Percentiles rank a stretch among this genome's conserved stretches.
Conservation (phyloP, 92 coral and sea anemone genomes). For the Pocillopora meandrina region DNA sequence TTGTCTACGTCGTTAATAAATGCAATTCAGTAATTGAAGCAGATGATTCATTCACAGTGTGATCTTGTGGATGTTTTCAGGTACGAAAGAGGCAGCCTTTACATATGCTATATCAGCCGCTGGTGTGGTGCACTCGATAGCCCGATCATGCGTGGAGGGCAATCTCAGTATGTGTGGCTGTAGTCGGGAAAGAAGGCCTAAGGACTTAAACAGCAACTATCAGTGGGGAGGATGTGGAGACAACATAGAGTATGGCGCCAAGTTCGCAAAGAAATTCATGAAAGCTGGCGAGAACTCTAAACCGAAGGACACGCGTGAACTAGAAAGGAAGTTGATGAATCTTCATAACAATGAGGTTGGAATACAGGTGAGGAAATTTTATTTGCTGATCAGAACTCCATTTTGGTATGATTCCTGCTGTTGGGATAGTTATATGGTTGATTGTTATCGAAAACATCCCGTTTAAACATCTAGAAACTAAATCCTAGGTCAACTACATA, state of each 20-base stretch:
- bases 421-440: not conserved
- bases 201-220: slow-evolving; percentile 31
- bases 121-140: slow-evolving; percentile 78
- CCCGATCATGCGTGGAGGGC: slow-evolving; percentile 79
- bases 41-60: not conserved
- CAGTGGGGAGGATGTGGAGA: slow-evolving; percentile 84
- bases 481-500: too few relatives aligned
- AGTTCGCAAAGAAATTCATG: slow-evolving; percentile 58
- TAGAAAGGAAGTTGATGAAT: slow-evolving; percentile 69
- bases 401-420: not conserved
- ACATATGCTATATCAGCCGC: slow-evolving; percentile 87
- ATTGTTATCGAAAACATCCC: not conserved
- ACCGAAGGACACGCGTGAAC: slow-evolving; percentile 21
- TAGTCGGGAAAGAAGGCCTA: slow-evolving; percentile 59
- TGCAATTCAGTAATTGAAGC: too few relatives aligned
- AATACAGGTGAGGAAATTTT: slow-evolving; percentile 62
- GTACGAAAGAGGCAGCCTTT: slow-evolving; percentile 77
- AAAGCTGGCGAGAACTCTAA: slow-evolving; percentile 58
- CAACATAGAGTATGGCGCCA: slow-evolving; percentile 51
- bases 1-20: too few relatives aligned
- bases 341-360: slow-evolving; percentile 86
- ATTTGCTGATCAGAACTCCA: not conserved
- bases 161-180: slow-evolving; percentile 83
- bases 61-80: slow-evolving; percentile 22
- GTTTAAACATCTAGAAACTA: too few relatives aligned